Evolutionary conservation across 1,140 invertebrate species (phyloP), one percentile per base, ranked within the genome.

Genomic region (Atta texana): DNA sequence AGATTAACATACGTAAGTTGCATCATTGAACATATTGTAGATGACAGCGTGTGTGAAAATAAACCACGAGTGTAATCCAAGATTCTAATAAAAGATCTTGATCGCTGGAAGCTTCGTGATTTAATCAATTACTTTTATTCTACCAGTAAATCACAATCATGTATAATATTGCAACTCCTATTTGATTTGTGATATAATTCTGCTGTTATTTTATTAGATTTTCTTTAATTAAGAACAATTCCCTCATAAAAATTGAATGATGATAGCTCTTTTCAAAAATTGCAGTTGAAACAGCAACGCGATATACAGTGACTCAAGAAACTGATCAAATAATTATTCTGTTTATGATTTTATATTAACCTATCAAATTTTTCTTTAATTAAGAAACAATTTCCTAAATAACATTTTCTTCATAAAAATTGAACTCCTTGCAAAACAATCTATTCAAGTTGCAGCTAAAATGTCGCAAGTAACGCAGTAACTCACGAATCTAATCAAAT

Each of bases 71-170:
- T 91, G 82, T 91, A 91, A 91, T 84, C 68, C 86, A 84, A 90
- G 64, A n/a, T 91, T 88, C 89, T 84, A 91, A 91, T 88, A 91
- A 91, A 91, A 91, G 31, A 55, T 89, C 75, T 55, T 91, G 75
- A 91, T 87, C 85, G 72, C 86, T 89, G 75, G 74, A 71, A 82
- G 21, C 53, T 16, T 63, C 53, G 21, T 71, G 39, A 51, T 16
- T 7, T 4, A 44, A 39, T 7, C 8, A 44, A 39, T 81, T 16
- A 34, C 4, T 39, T 1, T 55, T 31, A 16, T 24, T 21, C 12
- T 24, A 0, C 51, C 53, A 39, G 3, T 44, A 55, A 34, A 21
- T 51, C 14, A 77, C 16, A 31, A 51, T 57, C 12, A 7, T 44
- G 31, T 69, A 4, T 31, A 64, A 51, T 16, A 3, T 82, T 24